A percentile compares a stretch with the other conserved stretches of the same genome.
phyloP scores from a whole-genome alignment of 2,888 invertebrate genomes.

The Ophion costatus region DNA sequence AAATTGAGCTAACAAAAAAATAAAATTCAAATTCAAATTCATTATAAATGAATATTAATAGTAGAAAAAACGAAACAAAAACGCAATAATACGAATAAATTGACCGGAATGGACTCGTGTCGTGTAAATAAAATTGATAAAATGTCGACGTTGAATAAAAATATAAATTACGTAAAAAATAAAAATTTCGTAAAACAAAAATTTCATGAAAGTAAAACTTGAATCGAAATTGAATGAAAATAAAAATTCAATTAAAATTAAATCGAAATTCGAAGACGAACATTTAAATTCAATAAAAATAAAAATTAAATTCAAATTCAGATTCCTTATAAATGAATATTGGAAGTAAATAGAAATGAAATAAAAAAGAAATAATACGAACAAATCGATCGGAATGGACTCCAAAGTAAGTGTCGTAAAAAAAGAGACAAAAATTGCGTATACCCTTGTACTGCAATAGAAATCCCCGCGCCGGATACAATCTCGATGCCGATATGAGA shows the following conservation, averaged over 20 bases:
- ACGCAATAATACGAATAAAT: not conserved
- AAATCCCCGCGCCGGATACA: conserved; percentile 80
- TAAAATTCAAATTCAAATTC: not conserved
- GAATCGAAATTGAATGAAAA: no score
- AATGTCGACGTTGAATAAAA: no score
- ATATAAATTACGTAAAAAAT: no score
- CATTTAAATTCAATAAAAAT: no score
- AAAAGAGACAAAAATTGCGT: conserved; percentile 24
- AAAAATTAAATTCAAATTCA: no score
- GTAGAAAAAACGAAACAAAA: conserved; percentile 1
- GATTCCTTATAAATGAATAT: not conserved
- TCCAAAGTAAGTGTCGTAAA: not conserved
- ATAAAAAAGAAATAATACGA: not conserved
- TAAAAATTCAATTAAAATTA: no score
- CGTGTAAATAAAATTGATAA: no score
- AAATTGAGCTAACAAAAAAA: no score
- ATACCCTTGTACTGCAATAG: conserved; percentile 81
- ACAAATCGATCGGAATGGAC: not conserved
- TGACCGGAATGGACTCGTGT: not conserved
- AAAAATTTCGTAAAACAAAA: not conserved
- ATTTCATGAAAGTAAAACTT: not conserved
- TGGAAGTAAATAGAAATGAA: not conserved
- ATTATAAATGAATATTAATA: not conserved
- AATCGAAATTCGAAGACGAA: no score
- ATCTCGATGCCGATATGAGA: conserved; percentile 75